phyloP scores from a whole-genome alignment of 2,113 vertebrate species.

The Spizaetus ornatus region DNA sequence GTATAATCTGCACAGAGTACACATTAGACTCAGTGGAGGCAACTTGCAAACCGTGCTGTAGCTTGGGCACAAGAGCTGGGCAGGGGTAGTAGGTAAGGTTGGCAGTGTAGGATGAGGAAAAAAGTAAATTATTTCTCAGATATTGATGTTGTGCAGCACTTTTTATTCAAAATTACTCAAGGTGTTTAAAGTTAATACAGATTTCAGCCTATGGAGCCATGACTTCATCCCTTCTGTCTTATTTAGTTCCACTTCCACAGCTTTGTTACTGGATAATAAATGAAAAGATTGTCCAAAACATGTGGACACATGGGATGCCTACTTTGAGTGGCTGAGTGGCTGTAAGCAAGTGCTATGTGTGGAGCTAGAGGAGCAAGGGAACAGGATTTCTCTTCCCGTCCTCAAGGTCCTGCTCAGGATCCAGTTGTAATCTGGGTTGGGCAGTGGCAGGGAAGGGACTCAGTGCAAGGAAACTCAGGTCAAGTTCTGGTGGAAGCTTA shows the following conservation, averaged over 20 bases:
- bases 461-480: background rate
- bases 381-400: background rate
- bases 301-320: background rate
- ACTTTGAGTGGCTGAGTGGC: background rate
- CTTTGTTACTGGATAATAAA: background rate
- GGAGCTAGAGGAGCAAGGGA: background rate
- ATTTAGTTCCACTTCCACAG: background rate
- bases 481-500: background rate
- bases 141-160: fast-evolving
- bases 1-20: background rate
- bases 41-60: background rate
- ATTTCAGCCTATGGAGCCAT: background rate
- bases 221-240: background rate
- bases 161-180: background rate
- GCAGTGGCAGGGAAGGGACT: background rate
- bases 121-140: background rate
- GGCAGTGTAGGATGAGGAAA: background rate
- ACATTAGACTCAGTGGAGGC: background rate
- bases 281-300: background rate
- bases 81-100: background rate
- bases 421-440: background rate
- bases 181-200: background rate
- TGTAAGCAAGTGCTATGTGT: background rate
- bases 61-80: background rate
- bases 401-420: background rate